phyloP scores from a whole-genome alignment of 2,888 invertebrate species.

The Drosophila testacea region DNA sequence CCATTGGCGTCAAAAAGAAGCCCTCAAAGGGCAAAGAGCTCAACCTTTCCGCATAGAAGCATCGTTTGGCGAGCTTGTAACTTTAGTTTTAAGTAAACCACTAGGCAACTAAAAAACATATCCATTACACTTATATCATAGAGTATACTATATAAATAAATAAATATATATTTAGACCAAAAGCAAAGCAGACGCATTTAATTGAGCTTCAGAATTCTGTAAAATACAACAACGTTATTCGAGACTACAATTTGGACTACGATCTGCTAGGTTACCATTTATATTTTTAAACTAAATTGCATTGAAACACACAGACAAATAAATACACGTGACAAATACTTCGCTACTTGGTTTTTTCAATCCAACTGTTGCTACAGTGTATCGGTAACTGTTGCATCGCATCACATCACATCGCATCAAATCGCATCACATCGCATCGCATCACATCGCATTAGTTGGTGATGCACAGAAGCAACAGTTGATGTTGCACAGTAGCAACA shows the following conservation, averaged over 20 bases:
- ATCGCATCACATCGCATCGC: too few relatives aligned
- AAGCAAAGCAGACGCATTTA: neutral
- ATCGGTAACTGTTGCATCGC: too few relatives aligned
- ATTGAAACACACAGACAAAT: neutral
- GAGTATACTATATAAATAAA: constrained; percentile 6
- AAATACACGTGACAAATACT: neutral
- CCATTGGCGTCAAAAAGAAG: constrained; percentile 81
- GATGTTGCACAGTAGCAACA: too few relatives aligned
- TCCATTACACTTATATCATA: constrained; percentile 31
- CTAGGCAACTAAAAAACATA: constrained; percentile 61
- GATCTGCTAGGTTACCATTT: neutral
- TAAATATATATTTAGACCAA: constrained; percentile 1
- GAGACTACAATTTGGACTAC: neutral
- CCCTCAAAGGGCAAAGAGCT: constrained; percentile 45
- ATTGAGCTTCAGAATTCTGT: neutral
- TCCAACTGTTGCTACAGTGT: too few relatives aligned
- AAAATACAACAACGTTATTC: neutral
- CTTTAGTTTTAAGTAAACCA: constrained; percentile 33
- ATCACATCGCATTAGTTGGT: too few relatives aligned
- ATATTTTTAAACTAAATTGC: neutral
- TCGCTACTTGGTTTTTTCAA: too few relatives aligned
- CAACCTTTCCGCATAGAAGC: constrained; percentile 26
- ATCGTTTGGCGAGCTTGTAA: constrained; percentile 3
- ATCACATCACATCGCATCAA: too few relatives aligned
- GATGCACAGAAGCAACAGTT: too few relatives aligned